Base-by-base conservation (phyloP, 1,140 invertebrate genomes). In the Caerostris darwini region DNA sequence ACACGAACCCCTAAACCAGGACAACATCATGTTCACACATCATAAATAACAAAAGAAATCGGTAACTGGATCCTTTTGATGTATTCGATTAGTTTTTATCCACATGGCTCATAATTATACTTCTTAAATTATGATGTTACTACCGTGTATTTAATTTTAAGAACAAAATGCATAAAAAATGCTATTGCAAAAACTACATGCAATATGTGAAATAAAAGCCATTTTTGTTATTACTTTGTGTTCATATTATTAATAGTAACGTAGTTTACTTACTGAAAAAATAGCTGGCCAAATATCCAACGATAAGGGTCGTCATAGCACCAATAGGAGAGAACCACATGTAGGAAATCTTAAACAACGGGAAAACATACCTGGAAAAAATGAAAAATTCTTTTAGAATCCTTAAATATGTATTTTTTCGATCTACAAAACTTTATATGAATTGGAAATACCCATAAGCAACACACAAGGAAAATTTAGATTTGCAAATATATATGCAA, bases 321-420 rank as follows among this genome's bases (percentile, higher is more conserved):
- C 97, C 98, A 67, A 98, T 96, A 0, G 97, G 97, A 4, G 97
- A 97, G 95, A 98, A 98, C 97, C 98, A 99, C 97, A 99, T 97
- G 95, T 99, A 99, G 0, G 98, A 99, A 8, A 99, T 96, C 93
- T 97, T 96, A 95, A 98, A 98, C 12, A 98, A 95, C 14, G 92
- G 92, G 53, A 95, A 94, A 57, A 95, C 86, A 56, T 94, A n/a
- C 2, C 90, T 88, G 58, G 69, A 90, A 77, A 17, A 69, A 54
- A 85, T 64, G 85, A 81, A 87, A 64, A 50, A 34, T 58, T 5
- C 17, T 64, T 10, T 17, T 17, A 64, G 17, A 10, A 10, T 64
- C 61, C 61, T 10, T 64, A 64, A 64, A 64, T 64, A 64, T 10
- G 17, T 64, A 10, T 64, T 10, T 10, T 17, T 17, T 64, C 61